Evolutionary conservation across 2,113 vertebrate species (phyloP).

Genomic region (Tragelaphus buxtoni): DNA sequence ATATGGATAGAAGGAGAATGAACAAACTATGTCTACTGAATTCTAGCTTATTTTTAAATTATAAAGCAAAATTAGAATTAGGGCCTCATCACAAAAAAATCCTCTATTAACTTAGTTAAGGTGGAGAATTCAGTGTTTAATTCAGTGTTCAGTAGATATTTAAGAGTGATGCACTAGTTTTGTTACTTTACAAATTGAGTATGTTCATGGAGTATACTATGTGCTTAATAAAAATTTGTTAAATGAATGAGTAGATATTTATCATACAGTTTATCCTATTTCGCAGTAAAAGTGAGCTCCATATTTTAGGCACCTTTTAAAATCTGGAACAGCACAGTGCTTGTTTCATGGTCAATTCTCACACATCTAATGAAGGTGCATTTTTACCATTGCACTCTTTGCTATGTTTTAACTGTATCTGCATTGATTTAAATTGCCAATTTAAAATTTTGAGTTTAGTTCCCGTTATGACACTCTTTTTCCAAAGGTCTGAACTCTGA

Average conservation of each 20-base stretch:
- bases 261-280: not conserved
- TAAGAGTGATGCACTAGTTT: not conserved
- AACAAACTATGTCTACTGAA: not conserved
- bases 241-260: not conserved
- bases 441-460: not conserved
- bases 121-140: not conserved
- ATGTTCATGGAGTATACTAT: not conserved
- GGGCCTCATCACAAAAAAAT: not conserved
- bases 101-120: not conserved
- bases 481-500: not conserved
- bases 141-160: not conserved
- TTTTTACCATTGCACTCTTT: not conserved
- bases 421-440: not conserved
- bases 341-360: not conserved
- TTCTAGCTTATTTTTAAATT: not conserved
- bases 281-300: not conserved
- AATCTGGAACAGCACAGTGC: not conserved
- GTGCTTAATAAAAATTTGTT: not conserved
- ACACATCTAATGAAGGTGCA: not conserved
- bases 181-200: slow-evolving; percentile 23
- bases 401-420: not conserved
- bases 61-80: not conserved
- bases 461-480: not conserved
- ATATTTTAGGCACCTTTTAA: not conserved
- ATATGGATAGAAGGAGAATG: not conserved